A percentile compares a stretch with the other conserved stretches of the same genome.
These are phyloP conservation scores for Catharus bicknelli DNA, from an alignment of 2,113 vertebrate species.

Conservation along the genomic window DNA sequence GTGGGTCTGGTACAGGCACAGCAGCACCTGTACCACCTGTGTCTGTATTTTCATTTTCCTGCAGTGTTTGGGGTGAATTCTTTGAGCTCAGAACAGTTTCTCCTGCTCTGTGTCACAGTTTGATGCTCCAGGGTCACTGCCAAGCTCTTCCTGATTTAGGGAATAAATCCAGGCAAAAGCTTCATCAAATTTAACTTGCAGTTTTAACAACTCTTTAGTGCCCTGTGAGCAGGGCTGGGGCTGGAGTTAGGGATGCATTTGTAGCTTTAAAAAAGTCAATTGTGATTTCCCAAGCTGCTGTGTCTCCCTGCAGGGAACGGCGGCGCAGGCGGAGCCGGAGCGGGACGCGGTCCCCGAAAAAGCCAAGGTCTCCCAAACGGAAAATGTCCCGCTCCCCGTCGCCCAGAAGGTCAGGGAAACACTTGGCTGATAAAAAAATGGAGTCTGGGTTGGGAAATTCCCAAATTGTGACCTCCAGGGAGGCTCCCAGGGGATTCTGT, in stretches of 20 bases:
- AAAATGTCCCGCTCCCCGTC: constrained; percentile 89
- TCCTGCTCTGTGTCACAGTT: not conserved
- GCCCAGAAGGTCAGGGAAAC: constrained; percentile 81
- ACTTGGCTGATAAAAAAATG: not conserved
- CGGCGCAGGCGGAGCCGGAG: constrained; percentile 88
- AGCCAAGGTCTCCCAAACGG: constrained; percentile 87
- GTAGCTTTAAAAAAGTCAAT: accelerated
- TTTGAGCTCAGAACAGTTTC: not conserved
- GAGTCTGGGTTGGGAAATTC: no score
- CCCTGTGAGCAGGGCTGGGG: not conserved
- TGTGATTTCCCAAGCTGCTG: accelerated
- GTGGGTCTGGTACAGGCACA: accelerated
- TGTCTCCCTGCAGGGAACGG: constrained; percentile 64
- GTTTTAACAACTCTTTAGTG: accelerated
- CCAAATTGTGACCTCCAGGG: accelerated
- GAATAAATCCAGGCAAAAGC: not conserved
- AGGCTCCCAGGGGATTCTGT: not conserved
- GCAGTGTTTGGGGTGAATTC: not conserved
- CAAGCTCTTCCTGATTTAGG: not conserved
- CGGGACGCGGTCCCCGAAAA: constrained; percentile 85
- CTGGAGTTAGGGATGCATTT: not conserved
- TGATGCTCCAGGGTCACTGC: not conserved
- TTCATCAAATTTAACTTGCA: not conserved
- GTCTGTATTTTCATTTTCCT: accelerated
- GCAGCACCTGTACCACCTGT: accelerated